Evolutionary conservation across 2,113 vertebrate species (phyloP), one percentile per base, ranked within the genome.

Genomic region (Macquaria australasica): DNA sequence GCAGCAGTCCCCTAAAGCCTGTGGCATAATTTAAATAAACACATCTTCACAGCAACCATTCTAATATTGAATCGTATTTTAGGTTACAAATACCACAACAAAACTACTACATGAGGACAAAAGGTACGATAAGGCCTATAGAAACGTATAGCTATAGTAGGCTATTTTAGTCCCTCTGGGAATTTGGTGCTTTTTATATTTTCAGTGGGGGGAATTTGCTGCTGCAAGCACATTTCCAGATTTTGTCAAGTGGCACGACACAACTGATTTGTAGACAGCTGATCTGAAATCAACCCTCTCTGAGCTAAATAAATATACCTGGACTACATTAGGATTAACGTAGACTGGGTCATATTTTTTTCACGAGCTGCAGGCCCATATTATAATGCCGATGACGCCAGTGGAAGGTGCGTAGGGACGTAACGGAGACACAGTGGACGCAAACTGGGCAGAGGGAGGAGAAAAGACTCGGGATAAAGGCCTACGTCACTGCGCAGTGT

Each of bases 371-470:
- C 84, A 78, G 87, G 62, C 70, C 85, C 77, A 63, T 50, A 53
- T 87, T 90, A 72, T 83, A 85, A 92, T 81, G 77, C 83, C 68
- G 94, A 92, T 95, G 94, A 95, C 94, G 94, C 77, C 28, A 2
- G 87, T 89, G 73, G 86, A 87, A 77, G 90, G 68, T 71, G 92
- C 87, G 89, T 72, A 59, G 70, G 68, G 91, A 96, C 95, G 95
- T 95, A 95, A 95, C 92, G 88, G 92, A 95, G 93, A 90, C 87
- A 91, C 87, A 92, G 87, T 79, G 76, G 91, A 95, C 94, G 94
- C 91, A 93, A 90, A 85, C 53, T 77, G 89, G 78, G 73, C 88
- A 89, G 91, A 89, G 92, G 93, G 89, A 79, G 92, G 92, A 91
- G 93, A 73, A 81, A 85, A 67, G 84, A 59, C 88, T 86, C 91